These are phyloP conservation scores for Glaucidium brasilianum DNA, from an alignment of 2,113 vertebrate genomes.

Conservation along the genomic window DNA sequence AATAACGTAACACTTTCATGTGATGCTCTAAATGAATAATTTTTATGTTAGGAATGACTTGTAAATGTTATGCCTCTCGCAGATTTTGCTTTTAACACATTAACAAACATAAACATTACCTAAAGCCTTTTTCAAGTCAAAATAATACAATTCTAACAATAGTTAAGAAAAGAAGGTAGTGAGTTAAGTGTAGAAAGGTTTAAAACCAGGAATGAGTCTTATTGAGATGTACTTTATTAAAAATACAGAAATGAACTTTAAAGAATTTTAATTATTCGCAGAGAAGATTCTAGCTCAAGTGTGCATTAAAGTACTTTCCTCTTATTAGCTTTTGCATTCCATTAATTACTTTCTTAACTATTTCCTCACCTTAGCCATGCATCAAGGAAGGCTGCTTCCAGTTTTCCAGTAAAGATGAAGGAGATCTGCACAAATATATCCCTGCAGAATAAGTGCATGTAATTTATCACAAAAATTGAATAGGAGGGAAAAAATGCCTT, in stretches of 20 bases:
- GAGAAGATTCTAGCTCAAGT: conserved; percentile 66
- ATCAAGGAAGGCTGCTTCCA: background rate
- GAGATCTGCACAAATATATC: background rate
- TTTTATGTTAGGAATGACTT: background rate
- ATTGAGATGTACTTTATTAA: conserved; percentile 48
- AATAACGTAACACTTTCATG: background rate
- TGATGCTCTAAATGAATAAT: background rate
- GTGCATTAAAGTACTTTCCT: conserved; percentile 67
- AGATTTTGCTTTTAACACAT: background rate
- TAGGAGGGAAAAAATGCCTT: background rate
- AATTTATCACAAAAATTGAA: background rate
- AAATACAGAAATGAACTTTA: conserved; percentile 52
- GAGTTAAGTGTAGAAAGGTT: background rate
- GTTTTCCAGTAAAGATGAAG: background rate
- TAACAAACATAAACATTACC: background rate
- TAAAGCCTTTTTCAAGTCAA: background rate
- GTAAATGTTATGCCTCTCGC: background rate
- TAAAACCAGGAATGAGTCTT: background rate
- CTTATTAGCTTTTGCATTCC: conserved; percentile 65
- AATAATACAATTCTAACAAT: background rate
- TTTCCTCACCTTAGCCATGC: background rate
- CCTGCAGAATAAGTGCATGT: background rate
- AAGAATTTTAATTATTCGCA: conserved; percentile 66
- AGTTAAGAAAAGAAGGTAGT: background rate
- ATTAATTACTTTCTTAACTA: conserved; percentile 78